phyloP scores from a whole-genome alignment of 2,113 vertebrate species.

The Cynocephalus volans region DNA sequence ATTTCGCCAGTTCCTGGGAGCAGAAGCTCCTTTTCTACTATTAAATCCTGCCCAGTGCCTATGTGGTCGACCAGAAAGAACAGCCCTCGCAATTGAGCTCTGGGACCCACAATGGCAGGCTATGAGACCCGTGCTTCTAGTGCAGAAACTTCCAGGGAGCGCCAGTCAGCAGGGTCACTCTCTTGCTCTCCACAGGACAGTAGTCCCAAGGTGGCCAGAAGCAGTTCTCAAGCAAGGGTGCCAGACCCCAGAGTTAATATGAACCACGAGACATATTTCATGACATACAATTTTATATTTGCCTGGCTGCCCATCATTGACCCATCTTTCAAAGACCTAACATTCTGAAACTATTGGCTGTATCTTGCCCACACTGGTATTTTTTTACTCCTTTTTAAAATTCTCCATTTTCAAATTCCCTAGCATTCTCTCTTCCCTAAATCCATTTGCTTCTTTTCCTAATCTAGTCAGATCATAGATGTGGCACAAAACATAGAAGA shows the following conservation, averaged over 20 bases:
- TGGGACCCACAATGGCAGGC: neutral
- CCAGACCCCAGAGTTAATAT: neutral
- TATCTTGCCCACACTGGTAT: neutral
- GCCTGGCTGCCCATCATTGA: neutral
- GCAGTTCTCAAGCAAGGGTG: neutral
- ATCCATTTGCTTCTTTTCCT: constrained; percentile 79
- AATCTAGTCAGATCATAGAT: constrained; percentile 81
- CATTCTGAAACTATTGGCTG: constrained; percentile 19
- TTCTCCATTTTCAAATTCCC: constrained; percentile 75
- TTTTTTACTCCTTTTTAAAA: neutral
- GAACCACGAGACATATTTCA: neutral
- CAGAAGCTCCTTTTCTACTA: neutral
- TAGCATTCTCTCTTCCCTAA: constrained; percentile 69
- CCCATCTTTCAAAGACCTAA: constrained; percentile 60
- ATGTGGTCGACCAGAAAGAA: neutral
- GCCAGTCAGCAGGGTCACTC: neutral
- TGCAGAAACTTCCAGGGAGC: neutral
- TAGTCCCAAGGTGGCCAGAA: neutral
- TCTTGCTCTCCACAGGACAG: neutral
- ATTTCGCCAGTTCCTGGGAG: neutral
- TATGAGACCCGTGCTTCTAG: neutral
- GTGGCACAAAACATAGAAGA: constrained; percentile 81
- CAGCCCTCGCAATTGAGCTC: neutral
- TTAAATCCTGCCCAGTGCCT: neutral
- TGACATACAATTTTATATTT: neutral